Evolutionary conservation across 1,140 invertebrate species (phyloP), one percentile per base, ranked within the genome.

Genomic region (Stenopsyche tienmushanensis): DNA sequence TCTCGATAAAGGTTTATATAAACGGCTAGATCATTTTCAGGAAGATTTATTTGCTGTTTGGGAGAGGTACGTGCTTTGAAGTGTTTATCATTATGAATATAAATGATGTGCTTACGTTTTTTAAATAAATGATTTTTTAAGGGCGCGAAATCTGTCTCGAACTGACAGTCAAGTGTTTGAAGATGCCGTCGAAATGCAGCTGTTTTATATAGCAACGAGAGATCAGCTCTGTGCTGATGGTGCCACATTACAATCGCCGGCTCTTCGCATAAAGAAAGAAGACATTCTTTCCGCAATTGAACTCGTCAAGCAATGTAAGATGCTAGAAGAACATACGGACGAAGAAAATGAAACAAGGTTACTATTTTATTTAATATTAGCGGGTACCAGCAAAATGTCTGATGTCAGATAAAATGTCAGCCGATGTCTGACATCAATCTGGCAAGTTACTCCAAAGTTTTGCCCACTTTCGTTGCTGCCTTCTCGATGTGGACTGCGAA

Each of bases 1-100:
- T 3, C 77, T 95, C 15, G 92, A 96, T 74, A 86, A 90, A 73
- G 92, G 93, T 5, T 84, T 94, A 13, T 99, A 99, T 75, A 90
- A 91, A 70, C 83, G 97, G 20, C 77, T 99, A 25, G 97, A 99
- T 78, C 84, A 88, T 49, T 99, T 99, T 77, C 97, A 99, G 82
- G 93, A 96, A 73, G 97, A 99, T 75, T 87, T 99, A 71, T 99
- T 99, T 76, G 85, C 90, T 7, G 93, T 97, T 70, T 88, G 98
- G 76, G 93, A 97, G 73, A 83, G 79, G 79, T 80, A 34, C 13
- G 29, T 34, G 13, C 5, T 34, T 5, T 34, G 13, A 34, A 34
- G 5, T 34, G 29, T 34, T 5, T 34, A 34, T 34, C 13, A 34
- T 34, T 34, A 34, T 45, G 50, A 23, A 25, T 18, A 49, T 49